phyloP scores from a whole-genome alignment of 2,888 invertebrate species.

The Nematopogon swammerdamellus region DNA sequence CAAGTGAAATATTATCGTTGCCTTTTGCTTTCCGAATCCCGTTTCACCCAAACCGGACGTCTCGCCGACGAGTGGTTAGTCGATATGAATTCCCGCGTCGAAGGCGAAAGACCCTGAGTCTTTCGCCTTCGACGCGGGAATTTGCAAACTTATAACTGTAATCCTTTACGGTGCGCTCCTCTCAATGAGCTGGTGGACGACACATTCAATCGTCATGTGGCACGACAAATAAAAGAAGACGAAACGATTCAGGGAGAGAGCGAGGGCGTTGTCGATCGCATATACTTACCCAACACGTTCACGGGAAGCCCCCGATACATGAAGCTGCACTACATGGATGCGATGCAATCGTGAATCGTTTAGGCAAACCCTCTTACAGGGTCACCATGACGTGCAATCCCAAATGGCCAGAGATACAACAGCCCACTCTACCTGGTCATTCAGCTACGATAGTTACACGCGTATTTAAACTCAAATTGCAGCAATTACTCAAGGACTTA shows the following conservation, averaged over 20 bases:
- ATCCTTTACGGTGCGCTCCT: not conserved
- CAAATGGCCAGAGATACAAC: conserved; percentile 5
- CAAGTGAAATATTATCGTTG: conserved; percentile 5
- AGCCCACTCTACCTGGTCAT: conserved; percentile 1
- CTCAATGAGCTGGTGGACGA: not conserved
- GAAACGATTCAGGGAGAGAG: conserved; percentile 2
- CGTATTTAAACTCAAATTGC: not conserved
- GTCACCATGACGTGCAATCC: conserved; percentile 4
- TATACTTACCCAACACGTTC: conserved; percentile 6
- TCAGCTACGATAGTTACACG: not conserved
- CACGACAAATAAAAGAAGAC: not conserved
- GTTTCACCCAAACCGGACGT: conserved; percentile 5
- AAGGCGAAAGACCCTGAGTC: conserved; percentile 6
- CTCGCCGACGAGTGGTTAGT: conserved; percentile 8
- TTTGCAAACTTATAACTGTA: not conserved
- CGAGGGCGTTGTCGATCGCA: conserved; percentile 3
- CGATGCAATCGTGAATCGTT: conserved; percentile 6
- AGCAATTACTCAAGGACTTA: not conserved
- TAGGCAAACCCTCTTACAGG: conserved; percentile 5
- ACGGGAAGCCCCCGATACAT: conserved; percentile 7
- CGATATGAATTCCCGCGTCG: conserved; percentile 8
- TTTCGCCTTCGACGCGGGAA: too few relatives aligned
- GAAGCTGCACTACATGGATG: conserved; percentile 6
- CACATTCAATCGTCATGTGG: not conserved
- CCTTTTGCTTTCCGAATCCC: conserved; percentile 5